Evolutionary conservation across 1,140 invertebrate species (phyloP).

Genomic region (Meloidogyne chitwoodi): DNA sequence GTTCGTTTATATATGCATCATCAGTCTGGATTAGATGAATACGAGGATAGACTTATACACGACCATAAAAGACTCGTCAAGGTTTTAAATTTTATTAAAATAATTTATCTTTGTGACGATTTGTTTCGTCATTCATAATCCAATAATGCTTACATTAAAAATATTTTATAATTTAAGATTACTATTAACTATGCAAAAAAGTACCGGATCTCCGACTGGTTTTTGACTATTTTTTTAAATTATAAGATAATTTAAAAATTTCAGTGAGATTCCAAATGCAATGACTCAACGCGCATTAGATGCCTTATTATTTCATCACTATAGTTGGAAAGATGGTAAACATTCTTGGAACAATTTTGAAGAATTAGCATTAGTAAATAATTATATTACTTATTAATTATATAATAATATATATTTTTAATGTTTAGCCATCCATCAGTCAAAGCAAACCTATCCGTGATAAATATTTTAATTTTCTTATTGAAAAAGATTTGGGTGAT

Average conservation of each 20-base stretch:
- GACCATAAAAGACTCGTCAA: conserved; percentile 21
- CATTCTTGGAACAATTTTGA: conserved; percentile 12
- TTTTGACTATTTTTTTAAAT: background rate
- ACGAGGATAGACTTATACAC: background rate
- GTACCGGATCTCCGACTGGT: conserved; percentile 8
- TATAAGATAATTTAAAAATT: background rate
- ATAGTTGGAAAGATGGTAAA: background rate
- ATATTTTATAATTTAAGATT: background rate
- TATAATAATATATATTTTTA: background rate
- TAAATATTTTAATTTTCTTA: background rate
- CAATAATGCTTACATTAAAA: too few species aligned
- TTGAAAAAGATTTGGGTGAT: background rate
- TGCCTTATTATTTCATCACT: conserved; percentile 20
- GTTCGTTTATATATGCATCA: background rate
- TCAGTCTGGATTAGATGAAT: background rate
- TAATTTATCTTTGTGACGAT: too few species aligned
- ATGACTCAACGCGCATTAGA: conserved; percentile 10
- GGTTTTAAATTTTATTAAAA: background rate
- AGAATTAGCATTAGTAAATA: conserved; percentile 18
- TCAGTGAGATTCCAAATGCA: conserved; percentile 15
- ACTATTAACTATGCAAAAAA: conserved; percentile 11
- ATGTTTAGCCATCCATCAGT: background rate
- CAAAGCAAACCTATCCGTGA: background rate
- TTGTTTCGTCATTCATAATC: too few species aligned
- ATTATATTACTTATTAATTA: background rate